Base-by-base conservation (phyloP, 2,797 vertebrate genomes). In the Crypturellus tataupa region DNA sequence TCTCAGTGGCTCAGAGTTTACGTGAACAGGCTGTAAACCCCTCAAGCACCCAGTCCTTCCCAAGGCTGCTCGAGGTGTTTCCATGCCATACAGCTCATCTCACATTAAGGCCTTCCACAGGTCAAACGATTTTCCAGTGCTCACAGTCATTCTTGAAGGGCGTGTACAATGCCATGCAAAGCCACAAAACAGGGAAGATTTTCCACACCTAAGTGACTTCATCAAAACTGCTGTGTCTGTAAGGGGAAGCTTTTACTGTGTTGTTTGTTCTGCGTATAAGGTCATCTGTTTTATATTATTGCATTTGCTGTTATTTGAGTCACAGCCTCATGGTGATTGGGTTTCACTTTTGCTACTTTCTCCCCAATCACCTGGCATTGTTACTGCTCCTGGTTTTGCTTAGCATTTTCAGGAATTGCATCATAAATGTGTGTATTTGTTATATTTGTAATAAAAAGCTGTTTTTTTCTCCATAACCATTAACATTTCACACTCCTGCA, bases 91-190 rank as follows among this genome's bases (percentile, higher is more conserved):
- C 35, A 73, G 17, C 23, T 80, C 70, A 59, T 56, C 75, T 65
- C 12, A 15, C 23, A 2, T 16, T n/a, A 70, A 59, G n/a, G 46
- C 46, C 35, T 9, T n/a, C 60, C 33, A 51, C 0, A 1, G 35
- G 35, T 12, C 6, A 85, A 42, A 63, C 56, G 13, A 77, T 89
- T 92, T 91, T 73, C 19, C 24, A 20, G 29, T 39, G n/a, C 20
- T 92, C 72, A 17, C 18, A n/a, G 40, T 25, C 11, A 56, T 0
- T 64, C 75, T 70, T 89, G n/a, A 89, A 82, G 39, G 42, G 6
- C 37, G 19, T 8, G 6, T 19, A 49, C 17, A 47, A 13, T 69
- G 35, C 49, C 20, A 33, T 53, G 33, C 6, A 79, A 72, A 94
- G 3, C n/a, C 25, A 37, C 15, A 39, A 56, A 85, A 63, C 1